Evolutionary conservation across 2,888 invertebrate genomes (phyloP), one percentile per base, ranked within the genome.

Genomic region (Bellardia bayeri): DNA sequence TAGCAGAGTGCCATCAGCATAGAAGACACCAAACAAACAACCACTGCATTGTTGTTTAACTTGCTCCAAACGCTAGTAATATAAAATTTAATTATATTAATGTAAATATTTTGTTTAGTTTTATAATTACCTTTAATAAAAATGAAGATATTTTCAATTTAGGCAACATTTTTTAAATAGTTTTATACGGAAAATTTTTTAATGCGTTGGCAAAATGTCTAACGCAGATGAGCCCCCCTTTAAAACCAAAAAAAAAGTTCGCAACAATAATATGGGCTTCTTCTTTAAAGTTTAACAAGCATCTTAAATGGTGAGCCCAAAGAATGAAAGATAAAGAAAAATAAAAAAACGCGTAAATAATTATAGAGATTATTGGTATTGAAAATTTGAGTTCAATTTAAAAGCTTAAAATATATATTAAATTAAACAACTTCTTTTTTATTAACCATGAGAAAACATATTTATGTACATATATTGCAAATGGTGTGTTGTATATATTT

Each of bases 21-120:
- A 96, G 94, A 97, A 95, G 56, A 96, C 95, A 58, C 97, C 97
- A 93, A 96, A 97, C 37, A 97, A 94, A 92, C 96, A 96, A 90
- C 97, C 97, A 92, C 95, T 95, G 91, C 94, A 95, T 90, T 95
- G 94, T 87, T 95, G 94, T 91, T 95, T 95, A 89, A 96, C 94
- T 89, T 94, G 94, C 91, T 95, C 95, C 91, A 97, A 93, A 91
- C 97, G 95, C 97, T 97, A 86, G 14, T 90, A 16, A 66, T 30
- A 49, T 51, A 89, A 81, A 3, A 56, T 14, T 42, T 76, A 16
- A 68, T 45, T 45, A 13, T 45, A 11, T 45, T 9, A 71, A 51
- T 63, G 49, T 82, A 5, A 6, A 58, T 30, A 42, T 16, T 30
- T 45, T 11, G 14, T 14, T 11, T 7, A 13, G 9, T 37, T 33